Evolutionary conservation across 2,888 invertebrate species (phyloP).

Genomic region (Zygaena filipendulae): DNA sequence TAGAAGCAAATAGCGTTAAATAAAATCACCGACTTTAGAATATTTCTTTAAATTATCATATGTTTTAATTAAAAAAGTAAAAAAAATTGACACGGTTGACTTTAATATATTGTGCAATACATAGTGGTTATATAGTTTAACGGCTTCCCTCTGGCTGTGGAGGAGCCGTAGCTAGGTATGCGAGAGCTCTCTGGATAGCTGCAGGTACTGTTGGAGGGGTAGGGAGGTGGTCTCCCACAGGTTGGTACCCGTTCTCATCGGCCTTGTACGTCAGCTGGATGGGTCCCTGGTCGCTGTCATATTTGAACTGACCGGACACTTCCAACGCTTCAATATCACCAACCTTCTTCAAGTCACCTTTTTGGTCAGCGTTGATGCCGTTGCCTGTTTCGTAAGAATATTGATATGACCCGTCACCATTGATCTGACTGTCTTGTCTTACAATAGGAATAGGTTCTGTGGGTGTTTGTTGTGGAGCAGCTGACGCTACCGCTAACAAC

Average conservation of each 20-base stretch:
- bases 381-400: conserved; percentile 74
- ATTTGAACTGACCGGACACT: conserved; percentile 74
- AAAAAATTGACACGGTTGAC: too few relatives aligned
- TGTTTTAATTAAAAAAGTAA: too few relatives aligned
- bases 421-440: conserved; percentile 66
- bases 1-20: too few relatives aligned
- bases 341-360: conserved; percentile 68
- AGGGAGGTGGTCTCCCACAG: conserved; percentile 71
- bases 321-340: conserved; percentile 64
- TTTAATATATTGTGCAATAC: too few relatives aligned
- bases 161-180: conserved; percentile 73
- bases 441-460: conserved; percentile 62
- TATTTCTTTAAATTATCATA: too few relatives aligned
- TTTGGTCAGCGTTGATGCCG: conserved; percentile 71
- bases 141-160: conserved; percentile 46
- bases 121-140: too few relatives aligned
- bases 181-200: conserved; percentile 74
- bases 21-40: too few relatives aligned
- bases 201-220: conserved; percentile 78
- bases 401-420: conserved; percentile 72
- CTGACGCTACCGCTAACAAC: conserved; percentile 38
- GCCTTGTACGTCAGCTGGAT: conserved; percentile 74
- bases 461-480: conserved; percentile 49
- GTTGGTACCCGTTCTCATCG: conserved; percentile 78
- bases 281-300: conserved; percentile 72